Evolutionary conservation across 2,888 invertebrate species (phyloP).

Genomic region (Epirrita christyi): DNA sequence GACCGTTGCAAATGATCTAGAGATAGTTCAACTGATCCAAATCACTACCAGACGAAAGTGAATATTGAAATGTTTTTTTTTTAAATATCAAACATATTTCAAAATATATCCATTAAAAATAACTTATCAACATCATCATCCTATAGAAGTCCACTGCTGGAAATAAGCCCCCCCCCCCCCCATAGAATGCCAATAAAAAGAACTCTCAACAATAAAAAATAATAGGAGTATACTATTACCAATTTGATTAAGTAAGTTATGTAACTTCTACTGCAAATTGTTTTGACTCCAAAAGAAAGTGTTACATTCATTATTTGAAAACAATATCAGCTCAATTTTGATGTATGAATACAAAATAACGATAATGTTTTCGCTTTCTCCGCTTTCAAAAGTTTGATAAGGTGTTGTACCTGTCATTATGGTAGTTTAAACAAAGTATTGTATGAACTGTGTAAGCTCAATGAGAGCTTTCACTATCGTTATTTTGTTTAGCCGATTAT

Average conservation of each 20-base stretch:
- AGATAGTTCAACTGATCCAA: too few species aligned
- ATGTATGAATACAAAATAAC: constrained; percentile 49
- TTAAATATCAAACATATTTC: background rate
- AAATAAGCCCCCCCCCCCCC: too few species aligned
- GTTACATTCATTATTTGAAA: constrained; percentile 29
- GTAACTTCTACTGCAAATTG: constrained; percentile 14
- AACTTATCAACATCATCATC: too few species aligned
- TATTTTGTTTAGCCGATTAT: constrained; percentile 68
- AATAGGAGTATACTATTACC: background rate
- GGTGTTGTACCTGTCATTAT: constrained; percentile 74
- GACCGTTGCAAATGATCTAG: too few species aligned
- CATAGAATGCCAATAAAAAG: too few species aligned
- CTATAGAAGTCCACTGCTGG: too few species aligned
- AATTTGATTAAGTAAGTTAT: constrained; percentile 2
- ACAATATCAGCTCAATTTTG: constrained; percentile 37
- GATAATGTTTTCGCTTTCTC: constrained; percentile 67
- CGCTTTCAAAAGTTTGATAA: constrained; percentile 70
- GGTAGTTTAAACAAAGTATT: constrained; percentile 49
- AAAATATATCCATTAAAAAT: background rate
- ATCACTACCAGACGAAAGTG: too few species aligned
- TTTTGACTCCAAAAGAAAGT: constrained; percentile 33
- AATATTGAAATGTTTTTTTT: background rate
- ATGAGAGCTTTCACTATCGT: constrained; percentile 70
- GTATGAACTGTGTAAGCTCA: constrained; percentile 46
- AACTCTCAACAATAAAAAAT: too few species aligned